These are phyloP conservation scores for Oscheius sp. DNA, from an alignment of 2,888 invertebrate species.

Conservation along the genomic window DNA sequence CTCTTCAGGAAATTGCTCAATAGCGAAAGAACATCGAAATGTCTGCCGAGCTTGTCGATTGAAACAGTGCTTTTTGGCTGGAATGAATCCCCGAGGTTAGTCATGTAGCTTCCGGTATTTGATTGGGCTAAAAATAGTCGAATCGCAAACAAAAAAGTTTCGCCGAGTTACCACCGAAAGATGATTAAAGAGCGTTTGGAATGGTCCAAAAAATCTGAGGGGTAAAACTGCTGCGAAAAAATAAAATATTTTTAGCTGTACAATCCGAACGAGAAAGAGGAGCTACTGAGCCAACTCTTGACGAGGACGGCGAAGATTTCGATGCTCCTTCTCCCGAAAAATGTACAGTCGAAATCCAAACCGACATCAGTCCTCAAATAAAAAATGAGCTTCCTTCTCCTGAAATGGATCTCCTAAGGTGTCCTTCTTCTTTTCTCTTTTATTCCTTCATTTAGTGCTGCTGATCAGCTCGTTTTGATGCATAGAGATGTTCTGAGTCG, in stretches of 20 bases:
- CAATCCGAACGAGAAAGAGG: conserved; percentile 53
- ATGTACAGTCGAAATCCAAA: conserved; percentile 50
- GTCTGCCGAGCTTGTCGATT: conserved; percentile 64
- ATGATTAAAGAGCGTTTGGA: neutral
- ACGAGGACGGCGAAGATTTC: conserved; percentile 40
- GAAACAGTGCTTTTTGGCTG: conserved; percentile 57
- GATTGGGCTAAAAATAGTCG: neutral
- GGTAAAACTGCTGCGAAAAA: no score
- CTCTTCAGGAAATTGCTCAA: no score
- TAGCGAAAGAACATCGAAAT: conserved; percentile 66
- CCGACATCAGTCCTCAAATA: conserved; percentile 31
- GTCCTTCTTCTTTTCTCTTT: neutral
- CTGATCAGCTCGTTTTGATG: conserved; percentile 50
- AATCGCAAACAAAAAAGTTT: neutral
- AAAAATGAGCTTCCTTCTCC: conserved; percentile 33
- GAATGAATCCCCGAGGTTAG: conserved; percentile 62
- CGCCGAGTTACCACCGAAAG: neutral
- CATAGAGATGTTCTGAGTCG: conserved; percentile 39
- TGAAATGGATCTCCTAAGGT: conserved; percentile 28
- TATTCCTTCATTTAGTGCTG: conserved; percentile 31
- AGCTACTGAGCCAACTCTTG: conserved; percentile 26
- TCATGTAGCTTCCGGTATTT: neutral
- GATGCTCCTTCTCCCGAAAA: conserved; percentile 20
- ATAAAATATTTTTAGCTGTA: conserved; percentile 40
- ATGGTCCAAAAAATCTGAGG: no score